phyloP scores from a whole-genome alignment of 2,797 vertebrate genomes.

The Chaetophractus vellerosus region DNA sequence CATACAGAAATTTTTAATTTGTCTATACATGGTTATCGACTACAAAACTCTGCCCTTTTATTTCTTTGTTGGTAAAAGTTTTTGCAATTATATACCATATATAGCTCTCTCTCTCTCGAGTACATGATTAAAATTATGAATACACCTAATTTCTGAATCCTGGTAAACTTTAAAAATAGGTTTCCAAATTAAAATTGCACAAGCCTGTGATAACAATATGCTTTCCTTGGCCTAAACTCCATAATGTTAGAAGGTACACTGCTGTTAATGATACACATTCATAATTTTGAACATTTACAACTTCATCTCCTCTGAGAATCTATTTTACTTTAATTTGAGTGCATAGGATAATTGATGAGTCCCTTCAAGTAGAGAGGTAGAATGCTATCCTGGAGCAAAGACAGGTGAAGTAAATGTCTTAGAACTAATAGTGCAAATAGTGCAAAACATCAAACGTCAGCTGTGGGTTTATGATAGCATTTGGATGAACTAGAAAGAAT shows the following conservation, averaged over 20 bases:
- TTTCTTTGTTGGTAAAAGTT: not conserved
- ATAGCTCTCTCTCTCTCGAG: not conserved
- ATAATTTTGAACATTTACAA: not conserved
- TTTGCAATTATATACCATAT: not conserved
- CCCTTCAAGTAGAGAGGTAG: not conserved
- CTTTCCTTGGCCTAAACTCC: not conserved
- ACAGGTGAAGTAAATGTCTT: not conserved
- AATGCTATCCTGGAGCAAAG: not conserved
- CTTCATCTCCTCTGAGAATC: not conserved
- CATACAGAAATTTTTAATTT: constrained; percentile 54
- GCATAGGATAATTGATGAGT: not conserved
- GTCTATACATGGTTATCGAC: not conserved
- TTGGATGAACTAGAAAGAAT: not conserved
- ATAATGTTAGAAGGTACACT: not conserved
- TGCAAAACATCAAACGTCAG: not conserved
- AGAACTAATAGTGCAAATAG: not conserved
- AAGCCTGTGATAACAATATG: not conserved
- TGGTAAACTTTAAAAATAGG: constrained; percentile 14
- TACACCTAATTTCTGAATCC: constrained; percentile 8
- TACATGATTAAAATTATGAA: not conserved
- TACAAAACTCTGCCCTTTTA: not conserved
- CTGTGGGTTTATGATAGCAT: not conserved
- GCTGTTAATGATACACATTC: not conserved
- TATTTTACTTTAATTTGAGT: not conserved
- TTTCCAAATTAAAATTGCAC: constrained; percentile 20